Evolutionary conservation across 2,797 vertebrate genomes (phyloP).

Genomic region (Varecia variegata): DNA sequence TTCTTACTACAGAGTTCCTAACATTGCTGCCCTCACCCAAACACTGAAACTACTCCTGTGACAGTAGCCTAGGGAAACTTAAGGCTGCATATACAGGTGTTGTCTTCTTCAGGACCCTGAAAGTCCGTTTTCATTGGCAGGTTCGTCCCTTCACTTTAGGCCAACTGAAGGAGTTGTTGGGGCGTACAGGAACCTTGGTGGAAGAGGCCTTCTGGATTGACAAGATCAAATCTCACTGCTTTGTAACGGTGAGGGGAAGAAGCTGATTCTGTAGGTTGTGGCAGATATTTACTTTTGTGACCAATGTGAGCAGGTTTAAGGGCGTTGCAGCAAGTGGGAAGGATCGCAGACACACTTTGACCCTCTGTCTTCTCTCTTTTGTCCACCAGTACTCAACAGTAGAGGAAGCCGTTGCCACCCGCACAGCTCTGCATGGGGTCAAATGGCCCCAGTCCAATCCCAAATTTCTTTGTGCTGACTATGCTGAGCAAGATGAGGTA

Average conservation of each 20-base stretch:
- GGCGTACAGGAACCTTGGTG: conserved; percentile 89
- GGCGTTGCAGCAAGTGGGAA: neutral
- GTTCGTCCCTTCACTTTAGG: conserved; percentile 94
- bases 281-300: neutral
- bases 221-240: conserved; percentile 97
- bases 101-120: neutral
- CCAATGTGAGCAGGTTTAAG: neutral
- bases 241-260: conserved; percentile 88
- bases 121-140: conserved; percentile 75
- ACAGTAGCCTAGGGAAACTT: neutral
- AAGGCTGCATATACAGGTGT: neutral
- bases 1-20: neutral
- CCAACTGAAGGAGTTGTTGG: conserved; percentile 93
- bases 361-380: neutral
- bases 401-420: conserved; percentile 91
- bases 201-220: conserved; percentile 96
- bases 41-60: neutral
- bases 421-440: conserved; percentile 91
- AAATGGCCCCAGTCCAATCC: conserved; percentile 96
- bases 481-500: conserved; percentile 93
- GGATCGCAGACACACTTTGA: neutral
- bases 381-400: conserved; percentile 87
- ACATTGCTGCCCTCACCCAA: neutral
- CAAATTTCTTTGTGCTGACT: conserved; percentile 93
- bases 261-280: neutral